phyloP scores from a whole-genome alignment of 2,797 vertebrate genomes.

The Bradypodion ventrale region DNA sequence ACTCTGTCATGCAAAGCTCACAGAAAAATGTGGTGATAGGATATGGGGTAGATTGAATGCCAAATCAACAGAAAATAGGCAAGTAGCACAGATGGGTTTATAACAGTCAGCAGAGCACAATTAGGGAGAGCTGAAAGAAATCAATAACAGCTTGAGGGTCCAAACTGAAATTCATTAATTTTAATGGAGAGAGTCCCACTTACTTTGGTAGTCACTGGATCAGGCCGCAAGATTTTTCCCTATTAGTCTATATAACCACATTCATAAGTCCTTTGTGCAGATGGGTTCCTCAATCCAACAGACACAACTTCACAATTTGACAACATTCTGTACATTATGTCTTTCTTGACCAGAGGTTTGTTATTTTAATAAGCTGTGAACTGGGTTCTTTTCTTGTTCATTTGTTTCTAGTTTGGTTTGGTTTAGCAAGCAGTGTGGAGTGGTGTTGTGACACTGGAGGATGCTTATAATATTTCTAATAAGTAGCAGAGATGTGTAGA shows the following conservation, averaged over 20 bases:
- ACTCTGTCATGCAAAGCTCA: neutral
- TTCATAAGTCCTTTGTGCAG: conserved; percentile 20
- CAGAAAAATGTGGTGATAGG: conserved; percentile 5
- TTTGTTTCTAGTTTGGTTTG: neutral
- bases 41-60: conserved; percentile 28
- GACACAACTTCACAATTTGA: conserved; percentile 24
- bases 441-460: neutral
- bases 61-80: conserved; percentile 22
- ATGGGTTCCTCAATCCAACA: conserved; percentile 14
- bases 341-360: neutral
- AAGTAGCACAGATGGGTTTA: conserved; percentile 9
- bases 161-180: conserved; percentile 29
- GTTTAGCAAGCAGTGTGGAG: neutral
- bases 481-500: neutral
- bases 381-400: neutral
- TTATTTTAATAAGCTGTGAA: neutral
- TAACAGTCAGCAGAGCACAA: conserved; percentile 25
- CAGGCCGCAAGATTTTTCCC: conserved; percentile 12
- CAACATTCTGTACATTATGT: conserved; percentile 11
- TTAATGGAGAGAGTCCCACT: conserved; percentile 22
- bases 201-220: conserved; percentile 18
- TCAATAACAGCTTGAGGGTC: neutral
- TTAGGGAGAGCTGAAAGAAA: conserved; percentile 27
- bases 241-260: conserved; percentile 13
- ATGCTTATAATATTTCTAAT: neutral